These are phyloP conservation scores for Tenualosa thibaudeaui DNA, from an alignment of 2,797 vertebrate genomes.

Conservation along the genomic window DNA sequence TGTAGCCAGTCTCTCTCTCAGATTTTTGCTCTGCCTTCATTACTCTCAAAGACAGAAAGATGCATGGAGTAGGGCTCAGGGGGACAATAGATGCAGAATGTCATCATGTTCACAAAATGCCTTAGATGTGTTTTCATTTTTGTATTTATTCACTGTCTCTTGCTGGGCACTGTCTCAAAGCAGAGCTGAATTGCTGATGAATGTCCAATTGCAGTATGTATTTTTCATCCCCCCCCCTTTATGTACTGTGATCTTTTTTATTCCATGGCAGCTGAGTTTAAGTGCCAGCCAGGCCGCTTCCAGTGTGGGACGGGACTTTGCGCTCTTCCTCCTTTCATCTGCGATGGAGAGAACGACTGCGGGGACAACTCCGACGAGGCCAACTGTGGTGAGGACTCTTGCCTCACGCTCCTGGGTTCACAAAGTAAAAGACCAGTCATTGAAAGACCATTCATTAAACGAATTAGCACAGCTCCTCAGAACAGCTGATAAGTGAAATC, in stretches of 20 bases:
- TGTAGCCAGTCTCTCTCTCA: too few species aligned
- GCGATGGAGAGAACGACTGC: constrained; percentile 97
- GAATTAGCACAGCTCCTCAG: too few species aligned
- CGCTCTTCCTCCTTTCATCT: constrained; percentile 95
- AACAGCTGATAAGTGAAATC: too few species aligned
- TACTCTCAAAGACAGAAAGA: neutral
- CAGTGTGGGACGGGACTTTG: constrained; percentile 96
- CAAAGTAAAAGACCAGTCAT: too few species aligned
- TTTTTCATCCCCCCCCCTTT: neutral
- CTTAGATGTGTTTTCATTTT: neutral
- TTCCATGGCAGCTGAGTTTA: constrained; percentile 87
- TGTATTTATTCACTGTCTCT: too few species aligned
- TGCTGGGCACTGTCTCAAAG: too few species aligned
- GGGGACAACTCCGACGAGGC: constrained; percentile 97
- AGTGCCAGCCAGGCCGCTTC: constrained; percentile 94
- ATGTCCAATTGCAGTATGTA: neutral
- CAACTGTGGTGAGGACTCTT: constrained; percentile 83
- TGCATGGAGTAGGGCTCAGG: too few species aligned
- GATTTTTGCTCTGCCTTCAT: neutral
- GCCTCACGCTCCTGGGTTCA: neutral
- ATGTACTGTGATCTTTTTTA: constrained; percentile 9
- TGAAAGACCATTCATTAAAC: too few species aligned
- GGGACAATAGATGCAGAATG: neutral
- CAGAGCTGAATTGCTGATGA: neutral
- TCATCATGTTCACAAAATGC: neutral